Conservation (phyloP, 2,888 invertebrate species). For the Pyrrhosoma nymphula region DNA sequence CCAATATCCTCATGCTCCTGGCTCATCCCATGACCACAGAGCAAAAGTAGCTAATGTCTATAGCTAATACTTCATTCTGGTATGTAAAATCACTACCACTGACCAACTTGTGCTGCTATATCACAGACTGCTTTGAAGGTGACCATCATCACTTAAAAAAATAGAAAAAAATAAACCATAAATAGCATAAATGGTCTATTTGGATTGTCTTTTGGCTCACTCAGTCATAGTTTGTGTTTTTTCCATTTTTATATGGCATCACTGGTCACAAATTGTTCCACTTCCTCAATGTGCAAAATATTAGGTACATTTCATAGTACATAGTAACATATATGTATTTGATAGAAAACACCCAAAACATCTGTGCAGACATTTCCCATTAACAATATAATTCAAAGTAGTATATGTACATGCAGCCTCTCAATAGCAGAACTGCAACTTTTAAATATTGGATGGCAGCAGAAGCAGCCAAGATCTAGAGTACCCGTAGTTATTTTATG, state of each 20-base stretch:
- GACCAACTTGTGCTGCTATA: conserved; percentile 64
- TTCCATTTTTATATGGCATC: background rate
- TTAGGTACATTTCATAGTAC: conserved; percentile 56
- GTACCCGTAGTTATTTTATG: conserved; percentile 57
- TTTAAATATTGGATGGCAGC: conserved; percentile 54
- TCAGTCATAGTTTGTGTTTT: background rate
- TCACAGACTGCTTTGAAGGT: conserved; percentile 66
- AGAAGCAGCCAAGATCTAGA: conserved; percentile 60
- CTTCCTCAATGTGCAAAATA: conserved; percentile 59
- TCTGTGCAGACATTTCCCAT: conserved; percentile 38
- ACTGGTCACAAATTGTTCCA: conserved; percentile 42
- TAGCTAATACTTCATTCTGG: conserved; percentile 33
- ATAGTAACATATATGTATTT: conserved; percentile 38
- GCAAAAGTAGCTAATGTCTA: background rate
- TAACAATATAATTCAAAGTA: conserved; percentile 23
- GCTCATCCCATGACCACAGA: conserved; percentile 23
- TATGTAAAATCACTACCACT: conserved; percentile 50
- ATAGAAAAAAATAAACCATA: conserved; percentile 51
- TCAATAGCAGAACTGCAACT: conserved; percentile 45
- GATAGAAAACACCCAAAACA: conserved; percentile 63
- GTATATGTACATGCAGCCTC: conserved; percentile 40
- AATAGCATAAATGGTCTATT: conserved; percentile 38
- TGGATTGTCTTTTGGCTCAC: background rate
- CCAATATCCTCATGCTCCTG: background rate
- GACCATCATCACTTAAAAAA: conserved; percentile 55